Evolutionary conservation across 30 jellyfish, hydroid and myxozoan genomes (phyloP), one percentile per base, ranked within the genome.

Genomic region (Aurelia coerulea): DNA sequence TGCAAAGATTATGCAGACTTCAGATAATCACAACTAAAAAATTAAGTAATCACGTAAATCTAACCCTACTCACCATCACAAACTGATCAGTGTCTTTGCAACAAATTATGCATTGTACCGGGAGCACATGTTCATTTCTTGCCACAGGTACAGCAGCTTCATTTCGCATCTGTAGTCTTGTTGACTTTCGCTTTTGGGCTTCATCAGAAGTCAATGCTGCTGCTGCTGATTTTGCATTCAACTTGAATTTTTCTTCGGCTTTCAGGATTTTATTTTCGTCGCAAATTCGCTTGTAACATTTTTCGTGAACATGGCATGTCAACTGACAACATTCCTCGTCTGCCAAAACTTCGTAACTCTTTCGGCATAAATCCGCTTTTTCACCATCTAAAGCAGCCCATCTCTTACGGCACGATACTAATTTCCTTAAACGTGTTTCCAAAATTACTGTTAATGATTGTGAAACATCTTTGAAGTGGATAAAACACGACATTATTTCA

Each of bases 341-440:
- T 1, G 62, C 53, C 53, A 59, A 78, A 18, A 62, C 39, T 31
- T 56, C 78, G 65, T 31, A 78, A 78, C 79, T 56, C 81, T 59
- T 19, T 23, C 88, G 65, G 65, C 69, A 35, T 72, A 46, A 35
- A 33, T 35, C 68, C 6, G 83, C 65, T 15, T 33, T 72, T 72
- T 33, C 68, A 11, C 83, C 83, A 31, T 72, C 83, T 46, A 72
- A 41, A 2, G 83, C 83, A 34, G 34, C 69, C 83, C 83, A 72
- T 72, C 83, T 46, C 31, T 72, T 46, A 72, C 83, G 83, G 83
- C 83, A 46, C n/a, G 6, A 72, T 16, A 35, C 65, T 1, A 72
- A 35, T 3, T 35, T 72, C 68, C 8, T 46, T 33, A 72, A 72
- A 72, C 83, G 68, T 46, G 19, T 72, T 35, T 35, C 83, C 35